Conservation (phyloP, 2,888 invertebrate genomes). For the Amphiduros pacificus region DNA sequence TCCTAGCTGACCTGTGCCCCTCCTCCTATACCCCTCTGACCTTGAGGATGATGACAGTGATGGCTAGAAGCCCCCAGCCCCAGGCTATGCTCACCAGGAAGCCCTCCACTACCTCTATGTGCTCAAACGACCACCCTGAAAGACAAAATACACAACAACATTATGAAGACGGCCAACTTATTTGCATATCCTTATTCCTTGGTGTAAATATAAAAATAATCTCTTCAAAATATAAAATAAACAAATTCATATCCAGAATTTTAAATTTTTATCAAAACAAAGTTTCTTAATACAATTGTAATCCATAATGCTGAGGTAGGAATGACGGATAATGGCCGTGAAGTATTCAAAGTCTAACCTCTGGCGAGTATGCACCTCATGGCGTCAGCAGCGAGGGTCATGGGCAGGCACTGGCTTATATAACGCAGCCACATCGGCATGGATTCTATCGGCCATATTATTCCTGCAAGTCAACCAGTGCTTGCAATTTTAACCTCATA, state of each 20-base stretch:
- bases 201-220: not conserved
- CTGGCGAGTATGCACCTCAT: constrained; percentile 66
- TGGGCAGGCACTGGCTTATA: constrained; percentile 74
- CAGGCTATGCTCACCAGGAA: not conserved
- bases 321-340: not conserved
- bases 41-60: not conserved
- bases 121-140: not conserved
- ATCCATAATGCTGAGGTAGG: no score
- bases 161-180: not conserved
- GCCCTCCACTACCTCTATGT: not conserved
- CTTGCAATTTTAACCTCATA: no score
- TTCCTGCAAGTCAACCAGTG: constrained; percentile 69
- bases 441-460: constrained; percentile 95
- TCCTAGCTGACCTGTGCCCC: no score
- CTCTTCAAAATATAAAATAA: not conserved
- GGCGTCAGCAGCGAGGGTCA: constrained; percentile 78
- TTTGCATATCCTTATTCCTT: not conserved
- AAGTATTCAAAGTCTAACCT: constrained; percentile 15
- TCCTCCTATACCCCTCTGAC: not conserved
- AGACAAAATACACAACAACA: not conserved
- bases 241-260: not conserved
- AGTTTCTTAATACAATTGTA: not conserved
- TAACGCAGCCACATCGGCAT: constrained; percentile 83
- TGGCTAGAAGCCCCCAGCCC: not conserved
- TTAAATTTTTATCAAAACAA: not conserved